These are phyloP conservation scores for Dinomys branickii DNA, from an alignment of 2,113 vertebrate genomes.

Conservation along the genomic window DNA sequence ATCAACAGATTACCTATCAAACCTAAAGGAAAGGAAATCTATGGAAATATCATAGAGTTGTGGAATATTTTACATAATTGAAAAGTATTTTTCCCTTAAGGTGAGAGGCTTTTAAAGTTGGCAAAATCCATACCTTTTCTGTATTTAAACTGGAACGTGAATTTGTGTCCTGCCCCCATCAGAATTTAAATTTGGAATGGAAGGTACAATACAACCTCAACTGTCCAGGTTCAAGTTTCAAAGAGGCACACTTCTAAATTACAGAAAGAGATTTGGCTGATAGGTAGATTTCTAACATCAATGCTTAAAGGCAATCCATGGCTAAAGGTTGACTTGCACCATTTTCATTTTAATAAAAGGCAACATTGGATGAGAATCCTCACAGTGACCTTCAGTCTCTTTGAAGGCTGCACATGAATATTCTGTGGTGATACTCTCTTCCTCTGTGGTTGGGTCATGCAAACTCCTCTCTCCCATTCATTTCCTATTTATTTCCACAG, in stretches of 20 bases:
- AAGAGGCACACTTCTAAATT: conserved; percentile 45
- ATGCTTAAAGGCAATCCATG: neutral
- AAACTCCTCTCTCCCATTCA: conserved; percentile 53
- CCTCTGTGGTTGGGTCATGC: neutral
- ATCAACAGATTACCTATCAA: neutral
- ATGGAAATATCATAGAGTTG: neutral
- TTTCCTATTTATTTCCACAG: conserved; percentile 41
- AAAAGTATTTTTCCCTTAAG: conserved; percentile 18
- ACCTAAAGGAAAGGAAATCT: conserved; percentile 17
- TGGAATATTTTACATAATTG: conserved; percentile 12
- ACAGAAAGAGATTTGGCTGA: neutral
- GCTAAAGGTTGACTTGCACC: neutral
- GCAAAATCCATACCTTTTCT: neutral
- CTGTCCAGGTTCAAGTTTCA: neutral
- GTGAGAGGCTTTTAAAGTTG: conserved; percentile 21
- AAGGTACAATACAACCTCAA: neutral
- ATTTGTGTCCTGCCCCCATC: neutral
- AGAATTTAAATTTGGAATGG: conserved; percentile 19
- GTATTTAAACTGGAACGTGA: conserved; percentile 43
- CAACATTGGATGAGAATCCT: conserved; percentile 27
- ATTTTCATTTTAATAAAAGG: neutral
- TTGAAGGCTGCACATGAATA: conserved; percentile 45
- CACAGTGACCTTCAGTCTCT: neutral
- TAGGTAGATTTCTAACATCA: neutral
- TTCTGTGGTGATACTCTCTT: conserved; percentile 25